phyloP scores from a whole-genome alignment of 2,888 invertebrate species.

The Phlogophora meticulosa region DNA sequence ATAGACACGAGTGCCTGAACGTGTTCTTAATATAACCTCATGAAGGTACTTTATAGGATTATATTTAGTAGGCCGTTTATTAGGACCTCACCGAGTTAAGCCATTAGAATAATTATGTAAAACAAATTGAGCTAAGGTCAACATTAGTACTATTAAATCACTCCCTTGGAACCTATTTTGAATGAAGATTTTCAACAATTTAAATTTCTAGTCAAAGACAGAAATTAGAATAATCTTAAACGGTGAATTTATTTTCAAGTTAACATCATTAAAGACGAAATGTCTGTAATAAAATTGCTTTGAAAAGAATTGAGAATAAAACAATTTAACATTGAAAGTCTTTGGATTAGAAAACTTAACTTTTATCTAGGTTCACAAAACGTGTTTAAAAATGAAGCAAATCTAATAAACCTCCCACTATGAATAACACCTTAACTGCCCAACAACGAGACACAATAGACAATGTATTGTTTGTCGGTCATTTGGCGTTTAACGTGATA shows the following conservation, averaged over 20 bases:
- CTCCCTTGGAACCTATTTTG: conserved; percentile 47
- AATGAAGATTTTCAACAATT: conserved; percentile 35
- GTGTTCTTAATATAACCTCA: background rate
- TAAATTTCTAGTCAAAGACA: conserved; percentile 36
- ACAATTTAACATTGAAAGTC: background rate
- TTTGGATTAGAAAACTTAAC: too few relatives aligned
- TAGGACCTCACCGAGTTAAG: conserved; percentile 23
- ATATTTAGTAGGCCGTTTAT: conserved; percentile 40
- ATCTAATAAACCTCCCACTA: too few relatives aligned
- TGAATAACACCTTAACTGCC: too few relatives aligned
- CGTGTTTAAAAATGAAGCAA: too few relatives aligned
- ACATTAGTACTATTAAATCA: conserved; percentile 40
- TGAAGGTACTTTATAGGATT: conserved; percentile 16
- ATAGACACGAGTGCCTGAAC: background rate
- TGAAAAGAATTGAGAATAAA: background rate
- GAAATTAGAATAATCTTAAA: conserved; percentile 33
- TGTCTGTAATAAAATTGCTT: background rate
- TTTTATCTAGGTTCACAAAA: too few relatives aligned
- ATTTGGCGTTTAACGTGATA: too few relatives aligned
- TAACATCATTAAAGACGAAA: conserved; percentile 6
- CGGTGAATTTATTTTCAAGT: conserved; percentile 32
- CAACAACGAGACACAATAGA: too few relatives aligned
- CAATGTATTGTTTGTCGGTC: too few relatives aligned
- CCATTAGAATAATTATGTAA: conserved; percentile 48
- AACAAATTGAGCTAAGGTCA: conserved; percentile 41